Conservation (phyloP, 2,888 invertebrate genomes). For the Drosophila mimica region DNA sequence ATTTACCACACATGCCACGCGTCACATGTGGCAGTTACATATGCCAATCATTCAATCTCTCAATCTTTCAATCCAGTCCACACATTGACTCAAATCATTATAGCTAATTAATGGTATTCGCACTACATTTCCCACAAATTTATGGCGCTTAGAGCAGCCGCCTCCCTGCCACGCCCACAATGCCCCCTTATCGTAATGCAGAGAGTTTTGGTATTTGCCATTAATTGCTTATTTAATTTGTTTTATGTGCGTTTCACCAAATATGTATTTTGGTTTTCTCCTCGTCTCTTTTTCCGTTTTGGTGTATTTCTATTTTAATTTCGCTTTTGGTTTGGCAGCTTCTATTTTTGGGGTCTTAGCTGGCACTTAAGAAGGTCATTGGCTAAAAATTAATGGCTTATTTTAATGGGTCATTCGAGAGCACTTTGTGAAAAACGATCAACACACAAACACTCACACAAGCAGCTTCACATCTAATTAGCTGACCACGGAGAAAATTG, state of each 20-base stretch:
- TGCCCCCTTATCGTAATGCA: background rate
- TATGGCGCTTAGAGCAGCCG: conserved; percentile 36
- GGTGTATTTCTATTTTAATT: conserved; percentile 45
- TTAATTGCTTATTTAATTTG: conserved; percentile 75
- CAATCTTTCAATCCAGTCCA: conserved; percentile 5
- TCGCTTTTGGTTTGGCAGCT: conserved; percentile 24
- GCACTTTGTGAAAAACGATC: conserved; percentile 66
- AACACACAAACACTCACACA: conserved; percentile 15
- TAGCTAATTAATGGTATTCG: conserved; percentile 78
- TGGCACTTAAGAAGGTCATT: conserved; percentile 66
- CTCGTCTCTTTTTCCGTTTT: conserved; percentile 9
- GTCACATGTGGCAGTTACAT: conserved; percentile 72
- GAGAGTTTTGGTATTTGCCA: conserved; percentile 25
- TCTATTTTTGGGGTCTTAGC: conserved; percentile 27
- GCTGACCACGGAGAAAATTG: conserved; percentile 25
- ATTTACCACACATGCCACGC: conserved; percentile 69
- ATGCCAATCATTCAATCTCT: conserved; percentile 52
- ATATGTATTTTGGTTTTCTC: conserved; percentile 27
- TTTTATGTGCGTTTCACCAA: conserved; percentile 54
- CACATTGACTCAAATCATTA: conserved; percentile 52
- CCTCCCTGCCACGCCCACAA: conserved; percentile 2
- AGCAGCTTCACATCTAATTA: conserved; percentile 48
- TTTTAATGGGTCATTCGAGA: conserved; percentile 76
- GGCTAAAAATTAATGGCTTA: conserved; percentile 70
- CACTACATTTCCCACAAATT: conserved; percentile 70